A percentile compares a stretch with the other conserved stretches of the same genome.
Evolutionary conservation across 2,113 vertebrate species (phyloP).

Genomic region (Sapayoa aenigma): DNA sequence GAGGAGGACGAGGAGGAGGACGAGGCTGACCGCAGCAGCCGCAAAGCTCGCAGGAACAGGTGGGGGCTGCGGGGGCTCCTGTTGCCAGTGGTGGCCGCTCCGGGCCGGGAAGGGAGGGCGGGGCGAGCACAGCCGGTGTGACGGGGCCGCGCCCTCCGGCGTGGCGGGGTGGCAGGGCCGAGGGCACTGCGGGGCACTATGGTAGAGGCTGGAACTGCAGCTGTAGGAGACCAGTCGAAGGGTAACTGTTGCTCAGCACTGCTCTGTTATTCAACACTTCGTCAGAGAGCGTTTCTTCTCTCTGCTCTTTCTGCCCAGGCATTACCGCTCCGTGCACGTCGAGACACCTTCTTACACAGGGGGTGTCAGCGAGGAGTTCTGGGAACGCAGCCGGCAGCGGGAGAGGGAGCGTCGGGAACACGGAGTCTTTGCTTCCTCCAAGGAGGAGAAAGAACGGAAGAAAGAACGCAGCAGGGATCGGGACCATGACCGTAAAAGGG

Average conservation of each 20-base stretch:
- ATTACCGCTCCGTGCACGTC: conserved; percentile 89
- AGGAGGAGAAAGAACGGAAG: conserved; percentile 86
- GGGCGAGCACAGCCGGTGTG: rapidly evolving
- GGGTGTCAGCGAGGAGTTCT: conserved; percentile 95
- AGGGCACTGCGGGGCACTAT: rapidly evolving
- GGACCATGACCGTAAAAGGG: conserved; percentile 74
- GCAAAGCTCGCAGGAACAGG: conserved; percentile 81
- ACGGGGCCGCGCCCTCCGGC: background rate
- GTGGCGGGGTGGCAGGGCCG: no score
- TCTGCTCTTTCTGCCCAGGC: conserved; percentile 65
- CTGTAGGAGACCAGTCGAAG: background rate
- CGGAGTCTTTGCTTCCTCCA: conserved; percentile 92
- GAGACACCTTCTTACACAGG: conserved; percentile 95
- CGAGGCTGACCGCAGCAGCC: background rate
- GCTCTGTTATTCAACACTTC: background rate
- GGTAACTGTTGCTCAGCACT: background rate
- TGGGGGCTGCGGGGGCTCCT: background rate
- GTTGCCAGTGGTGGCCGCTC: rapidly evolving
- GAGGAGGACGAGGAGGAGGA: conserved; percentile 74
- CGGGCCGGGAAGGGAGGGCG: rapidly evolving
- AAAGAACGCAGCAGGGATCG: conserved; percentile 77
- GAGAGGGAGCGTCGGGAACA: conserved; percentile 91
- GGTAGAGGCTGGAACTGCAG: no score
- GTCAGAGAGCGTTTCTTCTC: background rate
- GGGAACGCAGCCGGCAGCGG: conserved; percentile 87